Conservation (phyloP, 2,113 vertebrate genomes). For the Urocolius indicus region DNA sequence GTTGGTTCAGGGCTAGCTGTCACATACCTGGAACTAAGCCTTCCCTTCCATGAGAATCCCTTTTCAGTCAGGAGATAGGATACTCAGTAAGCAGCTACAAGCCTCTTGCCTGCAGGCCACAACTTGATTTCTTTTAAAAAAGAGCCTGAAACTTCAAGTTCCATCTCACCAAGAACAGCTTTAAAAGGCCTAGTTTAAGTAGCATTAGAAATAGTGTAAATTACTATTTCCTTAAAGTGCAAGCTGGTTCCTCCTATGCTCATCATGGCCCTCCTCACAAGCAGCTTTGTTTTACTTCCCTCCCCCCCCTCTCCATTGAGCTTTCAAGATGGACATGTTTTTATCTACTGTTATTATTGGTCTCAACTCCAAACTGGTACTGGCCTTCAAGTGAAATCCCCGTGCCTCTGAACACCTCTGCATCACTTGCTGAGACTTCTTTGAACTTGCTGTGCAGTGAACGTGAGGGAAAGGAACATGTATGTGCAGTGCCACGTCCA, state of each 20-base stretch:
- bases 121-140: background rate
- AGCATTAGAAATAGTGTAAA: background rate
- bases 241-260: background rate
- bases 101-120: background rate
- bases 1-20: background rate
- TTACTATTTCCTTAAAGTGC: background rate
- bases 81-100: background rate
- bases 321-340: background rate
- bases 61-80: background rate
- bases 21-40: background rate
- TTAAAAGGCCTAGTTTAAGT: background rate
- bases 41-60: background rate
- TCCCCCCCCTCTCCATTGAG: rapidly evolving
- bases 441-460: background rate
- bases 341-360: background rate
- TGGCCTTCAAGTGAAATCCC: background rate
- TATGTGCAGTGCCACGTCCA: rapidly evolving
- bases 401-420: background rate
- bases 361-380: background rate
- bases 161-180: background rate
- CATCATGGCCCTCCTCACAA: background rate
- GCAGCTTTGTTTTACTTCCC: background rate
- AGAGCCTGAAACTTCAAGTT: background rate
- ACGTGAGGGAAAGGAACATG: background rate
- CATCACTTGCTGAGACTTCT: background rate